phyloP scores from a whole-genome alignment of 2,888 invertebrate species.

The Apodemia hepburni region DNA sequence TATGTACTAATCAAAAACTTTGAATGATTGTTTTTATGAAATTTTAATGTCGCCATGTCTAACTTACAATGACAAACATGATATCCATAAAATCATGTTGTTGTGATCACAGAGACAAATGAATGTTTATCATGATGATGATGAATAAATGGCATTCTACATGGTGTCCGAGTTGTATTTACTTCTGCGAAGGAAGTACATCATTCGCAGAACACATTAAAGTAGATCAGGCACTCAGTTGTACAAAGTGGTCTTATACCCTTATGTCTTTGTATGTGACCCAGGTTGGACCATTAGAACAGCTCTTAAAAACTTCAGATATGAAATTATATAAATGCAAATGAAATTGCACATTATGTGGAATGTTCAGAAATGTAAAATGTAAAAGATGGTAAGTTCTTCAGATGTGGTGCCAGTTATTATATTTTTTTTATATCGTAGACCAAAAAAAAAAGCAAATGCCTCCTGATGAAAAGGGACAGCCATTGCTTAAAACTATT shows the following conservation, averaged over 20 bases:
- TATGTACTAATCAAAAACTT: too few species aligned
- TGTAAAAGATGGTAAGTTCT: constrained; percentile 21
- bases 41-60: background rate
- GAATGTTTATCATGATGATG: constrained; percentile 28
- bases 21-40: too few species aligned
- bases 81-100: background rate
- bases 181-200: constrained; percentile 35
- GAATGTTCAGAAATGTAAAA: constrained; percentile 18
- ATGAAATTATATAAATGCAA: constrained; percentile 21
- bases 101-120: background rate
- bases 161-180: constrained; percentile 26
- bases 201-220: constrained; percentile 31
- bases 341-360: too few species aligned
- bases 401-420: background rate
- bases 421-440: too few species aligned
- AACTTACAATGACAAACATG: background rate
- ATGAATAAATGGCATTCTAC: constrained; percentile 29
- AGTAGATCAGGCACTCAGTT: constrained; percentile 27
- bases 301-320: constrained; percentile 26
- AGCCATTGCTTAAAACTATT: too few species aligned
- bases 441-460: too few species aligned
- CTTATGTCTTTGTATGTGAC: constrained; percentile 31
- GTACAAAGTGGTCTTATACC: constrained; percentile 29
- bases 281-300: constrained; percentile 34
- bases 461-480: too few species aligned